phyloP scores from a whole-genome alignment of 2,888 invertebrate species.

The Agrypnus murinus region DNA sequence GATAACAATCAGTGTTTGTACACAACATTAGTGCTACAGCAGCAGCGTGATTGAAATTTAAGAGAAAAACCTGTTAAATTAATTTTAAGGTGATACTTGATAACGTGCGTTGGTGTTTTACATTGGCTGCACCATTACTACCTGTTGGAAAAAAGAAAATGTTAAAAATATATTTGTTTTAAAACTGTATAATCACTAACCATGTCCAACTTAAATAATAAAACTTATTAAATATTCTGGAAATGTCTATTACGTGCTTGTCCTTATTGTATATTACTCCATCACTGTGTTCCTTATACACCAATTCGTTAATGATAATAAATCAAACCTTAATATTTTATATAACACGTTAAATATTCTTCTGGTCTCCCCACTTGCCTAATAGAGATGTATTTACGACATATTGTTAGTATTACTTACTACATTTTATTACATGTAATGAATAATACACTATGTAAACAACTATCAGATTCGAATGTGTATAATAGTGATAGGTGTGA shows the following conservation, averaged over 20 bases:
- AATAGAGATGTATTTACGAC: constrained; percentile 36
- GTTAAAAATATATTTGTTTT: constrained; percentile 45
- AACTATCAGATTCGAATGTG: too few relatives aligned
- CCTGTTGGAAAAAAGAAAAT: constrained; percentile 41
- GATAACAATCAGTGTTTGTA: constrained; percentile 36
- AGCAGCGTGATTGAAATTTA: constrained; percentile 29
- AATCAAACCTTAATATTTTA: constrained; percentile 9
- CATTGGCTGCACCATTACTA: constrained; percentile 46
- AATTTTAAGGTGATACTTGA: constrained; percentile 45
- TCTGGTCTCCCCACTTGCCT: constrained; percentile 31
- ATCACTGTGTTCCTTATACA: neutral
- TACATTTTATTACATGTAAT: too few relatives aligned
- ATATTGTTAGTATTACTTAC: constrained; percentile 14
- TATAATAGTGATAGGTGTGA: too few relatives aligned
- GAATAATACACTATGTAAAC: too few relatives aligned
- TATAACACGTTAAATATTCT: constrained; percentile 1
- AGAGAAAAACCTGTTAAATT: constrained; percentile 45
- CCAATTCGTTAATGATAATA: neutral
- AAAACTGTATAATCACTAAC: constrained; percentile 47
- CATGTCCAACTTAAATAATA: constrained; percentile 49
- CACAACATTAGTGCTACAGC: constrained; percentile 25
- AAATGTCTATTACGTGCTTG: constrained; percentile 2
- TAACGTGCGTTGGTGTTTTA: constrained; percentile 34
- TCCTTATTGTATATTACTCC: constrained; percentile 3
- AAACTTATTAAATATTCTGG: constrained; percentile 38